Percentiles rank a stretch among this genome's conserved stretches.
phyloP scores from a whole-genome alignment of 2,888 invertebrate genomes.

The Mycogona germanica region DNA sequence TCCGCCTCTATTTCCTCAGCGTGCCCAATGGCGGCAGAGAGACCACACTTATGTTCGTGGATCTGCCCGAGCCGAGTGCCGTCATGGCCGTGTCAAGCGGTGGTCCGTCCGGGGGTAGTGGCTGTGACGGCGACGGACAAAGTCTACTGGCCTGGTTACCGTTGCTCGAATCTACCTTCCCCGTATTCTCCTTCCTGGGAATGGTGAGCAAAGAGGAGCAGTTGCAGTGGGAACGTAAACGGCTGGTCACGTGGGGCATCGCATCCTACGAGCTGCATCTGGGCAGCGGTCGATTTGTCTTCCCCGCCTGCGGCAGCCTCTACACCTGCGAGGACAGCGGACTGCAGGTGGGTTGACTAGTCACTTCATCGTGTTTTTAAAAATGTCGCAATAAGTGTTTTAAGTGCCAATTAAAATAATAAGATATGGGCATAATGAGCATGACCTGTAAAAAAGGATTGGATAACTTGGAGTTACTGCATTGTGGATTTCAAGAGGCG shows the following conservation, averaged over 20 bases:
- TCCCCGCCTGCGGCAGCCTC: constrained; percentile 77
- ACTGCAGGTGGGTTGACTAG: constrained; percentile 43
- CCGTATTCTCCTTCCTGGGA: constrained; percentile 44
- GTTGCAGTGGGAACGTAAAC: constrained; percentile 77
- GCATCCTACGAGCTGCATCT: constrained; percentile 82
- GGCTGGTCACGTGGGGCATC: constrained; percentile 74
- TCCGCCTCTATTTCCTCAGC: constrained; percentile 77
- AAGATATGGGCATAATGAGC: too few species aligned
- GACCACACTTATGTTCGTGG: constrained; percentile 73
- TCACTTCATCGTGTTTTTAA: background rate
- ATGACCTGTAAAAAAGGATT: too few species aligned
- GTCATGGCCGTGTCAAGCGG: constrained; percentile 23
- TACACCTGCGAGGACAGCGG: constrained; percentile 71
- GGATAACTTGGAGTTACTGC: too few species aligned
- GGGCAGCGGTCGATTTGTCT: constrained; percentile 69
- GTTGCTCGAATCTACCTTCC: constrained; percentile 62
- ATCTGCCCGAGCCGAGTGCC: constrained; percentile 42
- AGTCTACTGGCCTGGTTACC: constrained; percentile 61
- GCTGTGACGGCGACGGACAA: constrained; percentile 17
- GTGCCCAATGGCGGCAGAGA: constrained; percentile 81
- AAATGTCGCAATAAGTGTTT: background rate
- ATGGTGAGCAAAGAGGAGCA: constrained; percentile 78
- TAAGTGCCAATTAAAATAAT: too few species aligned
- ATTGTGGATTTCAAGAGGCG: too few species aligned
- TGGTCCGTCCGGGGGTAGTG: background rate